Evolutionary conservation across 2,888 invertebrate genomes (phyloP).

Genomic region (Orthonychiurus folsomi): DNA sequence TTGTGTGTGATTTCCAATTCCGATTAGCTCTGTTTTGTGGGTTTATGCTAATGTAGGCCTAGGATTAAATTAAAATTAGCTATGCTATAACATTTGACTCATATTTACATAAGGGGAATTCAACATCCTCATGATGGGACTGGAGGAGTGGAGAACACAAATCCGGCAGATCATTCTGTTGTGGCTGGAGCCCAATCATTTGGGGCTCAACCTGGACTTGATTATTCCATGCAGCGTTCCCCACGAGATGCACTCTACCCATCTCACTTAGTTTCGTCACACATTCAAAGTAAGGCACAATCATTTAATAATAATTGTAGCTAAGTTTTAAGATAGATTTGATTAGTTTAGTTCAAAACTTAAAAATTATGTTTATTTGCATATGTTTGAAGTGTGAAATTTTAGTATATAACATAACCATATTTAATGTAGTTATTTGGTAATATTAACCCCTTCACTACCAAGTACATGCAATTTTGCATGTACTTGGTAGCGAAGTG

Average conservation of each 20-base stretch:
- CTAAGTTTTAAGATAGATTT: not conserved
- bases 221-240: conserved; percentile 61
- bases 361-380: too few relatives aligned
- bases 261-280: conserved; percentile 42
- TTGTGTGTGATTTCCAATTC: too few relatives aligned
- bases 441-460: too few relatives aligned
- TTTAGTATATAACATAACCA: too few relatives aligned
- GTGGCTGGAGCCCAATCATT: conserved; percentile 41
- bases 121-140: conserved; percentile 42
- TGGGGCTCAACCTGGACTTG: conserved; percentile 53
- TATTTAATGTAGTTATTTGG: too few relatives aligned
- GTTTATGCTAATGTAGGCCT: too few relatives aligned
- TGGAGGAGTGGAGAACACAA: conserved; percentile 40
- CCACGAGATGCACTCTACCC: conserved; percentile 48
- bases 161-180: conserved; percentile 41
- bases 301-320: not conserved
- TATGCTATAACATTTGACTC: not conserved
- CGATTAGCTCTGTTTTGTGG: too few relatives aligned
- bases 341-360: conserved; percentile 16
- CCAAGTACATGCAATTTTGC: too few relatives aligned
- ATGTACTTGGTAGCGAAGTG: too few relatives aligned
- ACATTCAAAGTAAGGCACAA: conserved; percentile 44
- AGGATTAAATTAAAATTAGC: too few relatives aligned
- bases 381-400: too few relatives aligned
- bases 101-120: too few relatives aligned